phyloP scores from a whole-genome alignment of 2,888 invertebrate species.

The Caenorhabditis sp. region DNA sequence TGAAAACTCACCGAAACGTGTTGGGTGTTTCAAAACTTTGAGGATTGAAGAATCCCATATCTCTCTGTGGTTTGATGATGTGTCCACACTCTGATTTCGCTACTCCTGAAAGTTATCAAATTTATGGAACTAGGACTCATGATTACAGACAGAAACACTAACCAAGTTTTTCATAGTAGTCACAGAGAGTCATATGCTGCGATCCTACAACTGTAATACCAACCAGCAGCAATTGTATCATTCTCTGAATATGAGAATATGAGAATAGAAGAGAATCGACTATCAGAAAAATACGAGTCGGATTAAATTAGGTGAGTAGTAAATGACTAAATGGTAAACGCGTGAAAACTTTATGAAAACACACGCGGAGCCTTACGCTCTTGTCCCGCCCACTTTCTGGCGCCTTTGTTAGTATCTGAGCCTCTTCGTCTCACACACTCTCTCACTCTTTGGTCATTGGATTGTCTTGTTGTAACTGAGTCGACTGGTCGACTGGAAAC shows the following conservation, averaged over 20 bases:
- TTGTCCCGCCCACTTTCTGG: conserved; percentile 21
- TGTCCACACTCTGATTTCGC: conserved; percentile 68
- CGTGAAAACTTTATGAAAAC: conserved; percentile 51
- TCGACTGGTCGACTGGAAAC: conserved; percentile 50
- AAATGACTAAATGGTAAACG: conserved; percentile 39
- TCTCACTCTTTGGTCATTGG: conserved; percentile 52
- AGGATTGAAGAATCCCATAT: conserved; percentile 48
- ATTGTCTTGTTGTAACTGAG: conserved; percentile 58
- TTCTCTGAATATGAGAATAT: conserved; percentile 37
- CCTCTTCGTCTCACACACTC: conserved; percentile 26
- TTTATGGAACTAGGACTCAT: no score
- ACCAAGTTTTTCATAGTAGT: conserved; percentile 71
- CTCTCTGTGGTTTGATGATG: conserved; percentile 43
- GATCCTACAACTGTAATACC: conserved; percentile 53
- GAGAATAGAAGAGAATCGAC: background rate
- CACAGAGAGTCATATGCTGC: conserved; percentile 69
- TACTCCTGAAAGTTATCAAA: conserved; percentile 54
- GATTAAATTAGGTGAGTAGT: background rate
- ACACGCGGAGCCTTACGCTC: conserved; percentile 31
- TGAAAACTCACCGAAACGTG: conserved; percentile 3
- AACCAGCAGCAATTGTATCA: conserved; percentile 58
- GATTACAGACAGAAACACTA: background rate
- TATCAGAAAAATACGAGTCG: background rate
- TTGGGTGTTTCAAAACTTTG: conserved; percentile 31
- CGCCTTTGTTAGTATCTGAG: conserved; percentile 38